phyloP scores from a whole-genome alignment of 2,113 vertebrate species.

The Aphyosemion australe region DNA sequence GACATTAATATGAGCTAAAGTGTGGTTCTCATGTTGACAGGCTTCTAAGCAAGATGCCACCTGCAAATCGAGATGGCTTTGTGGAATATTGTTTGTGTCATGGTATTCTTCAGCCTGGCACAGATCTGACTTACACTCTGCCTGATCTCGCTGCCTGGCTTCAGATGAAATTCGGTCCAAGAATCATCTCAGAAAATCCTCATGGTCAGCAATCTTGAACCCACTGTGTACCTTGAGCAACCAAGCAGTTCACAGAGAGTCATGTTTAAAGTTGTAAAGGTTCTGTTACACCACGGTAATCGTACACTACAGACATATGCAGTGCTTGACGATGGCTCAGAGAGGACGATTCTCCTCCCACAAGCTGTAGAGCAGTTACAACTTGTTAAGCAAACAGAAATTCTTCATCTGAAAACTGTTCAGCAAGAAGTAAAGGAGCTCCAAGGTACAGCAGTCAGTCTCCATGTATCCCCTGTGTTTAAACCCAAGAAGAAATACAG shows the following conservation, averaged over 20 bases:
- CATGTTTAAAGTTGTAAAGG: not conserved
- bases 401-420: slow-evolving; percentile 14
- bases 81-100: not conserved
- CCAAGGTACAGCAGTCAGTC: not conserved
- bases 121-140: not conserved
- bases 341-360: not conserved
- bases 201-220: not conserved
- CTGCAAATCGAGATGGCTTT: not conserved
- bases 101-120: too few species aligned
- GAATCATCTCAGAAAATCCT: not conserved
- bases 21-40: too few species aligned
- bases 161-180: not conserved
- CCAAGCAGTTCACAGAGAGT: not conserved
- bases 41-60: not conserved
- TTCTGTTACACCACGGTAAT: slow-evolving; percentile 1
- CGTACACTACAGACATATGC: not conserved
- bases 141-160: not conserved
- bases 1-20: too few species aligned
- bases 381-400: not conserved
- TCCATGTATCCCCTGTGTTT: not conserved
- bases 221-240: slow-evolving; percentile 1
- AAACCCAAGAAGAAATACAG: slow-evolving; percentile 5
- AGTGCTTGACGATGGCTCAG: not conserved
- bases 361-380: not conserved
- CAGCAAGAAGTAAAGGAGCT: slow-evolving; percentile 24